Percentiles rank a stretch among this genome's conserved stretches.
Evolutionary conservation across 2,113 vertebrate genomes (phyloP).

Genomic region (Carettochelys insculpta): DNA sequence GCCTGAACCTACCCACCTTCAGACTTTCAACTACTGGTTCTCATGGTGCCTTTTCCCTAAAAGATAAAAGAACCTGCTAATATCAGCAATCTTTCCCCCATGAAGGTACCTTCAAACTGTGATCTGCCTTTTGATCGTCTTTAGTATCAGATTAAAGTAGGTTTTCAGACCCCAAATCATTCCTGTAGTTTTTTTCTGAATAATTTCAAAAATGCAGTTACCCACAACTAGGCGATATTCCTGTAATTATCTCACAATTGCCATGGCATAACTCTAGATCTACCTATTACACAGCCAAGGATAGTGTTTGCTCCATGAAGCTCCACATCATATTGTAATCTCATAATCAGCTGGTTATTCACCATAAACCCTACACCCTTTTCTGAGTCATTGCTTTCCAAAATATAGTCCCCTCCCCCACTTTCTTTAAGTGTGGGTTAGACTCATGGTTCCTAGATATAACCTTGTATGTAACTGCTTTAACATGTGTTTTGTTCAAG

Average conservation of each 20-base stretch:
- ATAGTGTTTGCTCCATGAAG: conserved; percentile 33
- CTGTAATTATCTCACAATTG: conserved; percentile 18
- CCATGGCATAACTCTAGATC: background rate
- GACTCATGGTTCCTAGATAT: conserved; percentile 52
- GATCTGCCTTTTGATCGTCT: background rate
- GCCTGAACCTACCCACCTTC: background rate
- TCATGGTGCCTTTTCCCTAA: background rate
- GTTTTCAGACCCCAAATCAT: background rate
- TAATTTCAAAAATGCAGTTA: background rate
- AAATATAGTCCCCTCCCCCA: conserved; percentile 12
- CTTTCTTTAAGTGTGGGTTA: conserved; percentile 12
- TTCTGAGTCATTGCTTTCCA: conserved; percentile 63
- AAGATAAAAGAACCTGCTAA: background rate
- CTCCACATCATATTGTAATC: conserved; percentile 34
- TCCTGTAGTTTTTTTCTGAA: background rate
- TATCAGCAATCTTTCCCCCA: background rate
- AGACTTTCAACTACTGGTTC: background rate
- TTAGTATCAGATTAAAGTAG: background rate
- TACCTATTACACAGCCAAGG: conserved; percentile 20
- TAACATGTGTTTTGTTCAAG: conserved; percentile 13
- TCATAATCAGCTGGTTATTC: conserved; percentile 55
- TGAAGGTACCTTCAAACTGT: background rate
- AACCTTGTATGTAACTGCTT: conserved; percentile 50
- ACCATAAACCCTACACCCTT: conserved; percentile 47
- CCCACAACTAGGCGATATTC: conserved; percentile 33